Evolutionary conservation across 1,140 invertebrate genomes (phyloP), one percentile per base, ranked within the genome.

Genomic region (Drosophila mauritiana): DNA sequence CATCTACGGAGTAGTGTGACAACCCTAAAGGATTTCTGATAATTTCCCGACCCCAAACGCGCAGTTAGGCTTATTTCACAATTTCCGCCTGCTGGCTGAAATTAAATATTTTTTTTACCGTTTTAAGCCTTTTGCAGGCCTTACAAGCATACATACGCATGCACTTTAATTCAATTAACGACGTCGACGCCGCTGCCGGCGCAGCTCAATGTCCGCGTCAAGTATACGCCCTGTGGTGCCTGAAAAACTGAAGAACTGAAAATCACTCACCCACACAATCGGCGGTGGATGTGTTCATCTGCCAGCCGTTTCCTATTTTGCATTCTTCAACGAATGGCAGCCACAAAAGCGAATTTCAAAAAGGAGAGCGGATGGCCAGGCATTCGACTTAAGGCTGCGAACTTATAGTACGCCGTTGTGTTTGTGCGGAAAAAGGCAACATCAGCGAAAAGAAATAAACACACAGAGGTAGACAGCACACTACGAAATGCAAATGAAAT

Each of bases 111-210:
- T 55, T 34, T 37, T 36, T 27, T 64, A 20, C 40, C 36, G 31
- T 46, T 76, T 76, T 76, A 76, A 76, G 73, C 73, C 73, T 67
- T 75, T 68, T 52, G 40, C 53, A 34, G 49, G 45, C 55, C 51
- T 36, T 36, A 37, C 62, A 74, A 70, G 61, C 52, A 62, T 68
- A 55, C 55, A 72, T 59, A 74, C 49, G 49, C 10, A 36, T 52
- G 59, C 78, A 73, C 82, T 85, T 83, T 88, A 88, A 88, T 88
- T 88, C 84, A 88, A 88, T 88, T 88, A 88, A 84, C 80, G 81
- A 70, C 68, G 81, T 17, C 49, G 36, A 58, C 74, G 54, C 63
- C 83, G 68, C 69, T 59, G 82, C 55, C 78, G 61, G 17, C 63
- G 82, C 43, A 56, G 63, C 77, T 78, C 82, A 80, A 77, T 81